Conservation (phyloP, 2,113 vertebrate species). For the Cinclus mexicanus region DNA sequence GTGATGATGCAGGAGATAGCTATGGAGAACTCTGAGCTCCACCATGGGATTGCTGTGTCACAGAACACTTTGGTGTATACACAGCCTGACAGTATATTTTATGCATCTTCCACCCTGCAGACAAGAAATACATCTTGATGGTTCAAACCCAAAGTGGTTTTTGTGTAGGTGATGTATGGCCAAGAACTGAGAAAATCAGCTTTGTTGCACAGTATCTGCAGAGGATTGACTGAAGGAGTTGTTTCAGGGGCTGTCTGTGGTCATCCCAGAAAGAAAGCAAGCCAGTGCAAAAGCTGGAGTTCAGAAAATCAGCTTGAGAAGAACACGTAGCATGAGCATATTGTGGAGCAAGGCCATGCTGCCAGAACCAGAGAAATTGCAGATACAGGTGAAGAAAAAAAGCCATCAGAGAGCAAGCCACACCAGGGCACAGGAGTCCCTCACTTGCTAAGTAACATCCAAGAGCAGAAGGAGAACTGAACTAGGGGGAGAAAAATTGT, state of each 20-base stretch:
- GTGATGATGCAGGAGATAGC: background rate
- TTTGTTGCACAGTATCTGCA: background rate
- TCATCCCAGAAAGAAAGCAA: background rate
- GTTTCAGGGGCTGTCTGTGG: background rate
- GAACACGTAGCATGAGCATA: background rate
- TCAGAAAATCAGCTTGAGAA: background rate
- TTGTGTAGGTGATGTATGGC: background rate
- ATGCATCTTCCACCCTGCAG: background rate
- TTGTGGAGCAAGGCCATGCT: background rate
- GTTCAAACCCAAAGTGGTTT: background rate
- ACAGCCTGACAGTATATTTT: background rate
- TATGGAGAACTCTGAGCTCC: background rate
- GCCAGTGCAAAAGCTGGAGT: background rate
- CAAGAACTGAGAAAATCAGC: background rate
- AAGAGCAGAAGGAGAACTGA: background rate
- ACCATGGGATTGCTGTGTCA: background rate
- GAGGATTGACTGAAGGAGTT: background rate
- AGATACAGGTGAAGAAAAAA: background rate
- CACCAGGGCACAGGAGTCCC: background rate
- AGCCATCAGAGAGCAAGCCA: background rate
- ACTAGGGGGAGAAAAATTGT: fast-evolving
- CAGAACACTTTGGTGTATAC: background rate
- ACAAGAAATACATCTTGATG: background rate
- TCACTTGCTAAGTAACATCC: background rate
- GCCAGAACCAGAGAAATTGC: background rate